A percentile compares a stretch with the other conserved stretches of the same genome.
Evolutionary conservation across 2,888 invertebrate species (phyloP).

Genomic region (Caenorhabditis zanzibari): DNA sequence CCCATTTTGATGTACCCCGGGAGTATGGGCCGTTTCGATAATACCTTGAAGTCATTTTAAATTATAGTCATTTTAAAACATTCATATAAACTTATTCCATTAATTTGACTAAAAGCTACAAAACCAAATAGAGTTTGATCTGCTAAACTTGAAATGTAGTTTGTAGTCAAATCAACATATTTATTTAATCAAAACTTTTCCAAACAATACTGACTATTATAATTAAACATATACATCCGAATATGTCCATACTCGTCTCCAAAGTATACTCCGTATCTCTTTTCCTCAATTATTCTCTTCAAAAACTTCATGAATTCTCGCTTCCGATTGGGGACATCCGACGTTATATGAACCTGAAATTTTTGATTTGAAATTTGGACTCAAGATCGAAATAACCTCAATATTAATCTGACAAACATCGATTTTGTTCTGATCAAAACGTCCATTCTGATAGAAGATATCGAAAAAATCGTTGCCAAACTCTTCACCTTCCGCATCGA

Average conservation of each 20-base stretch:
- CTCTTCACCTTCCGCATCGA: constrained; percentile 37
- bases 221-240: constrained; percentile 40
- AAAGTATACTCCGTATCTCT: constrained; percentile 32
- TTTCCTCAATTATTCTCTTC: constrained; percentile 23
- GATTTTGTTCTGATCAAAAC: constrained; percentile 28
- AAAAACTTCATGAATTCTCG: constrained; percentile 28
- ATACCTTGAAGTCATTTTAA: no score
- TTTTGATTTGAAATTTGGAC: neutral
- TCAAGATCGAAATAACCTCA: neutral
- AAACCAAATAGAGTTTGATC: no score
- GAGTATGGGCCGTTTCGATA: no score
- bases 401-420: constrained; percentile 38
- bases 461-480: constrained; percentile 30
- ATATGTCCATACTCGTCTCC: constrained; percentile 39
- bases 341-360: constrained; percentile 36
- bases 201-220: constrained; percentile 31
- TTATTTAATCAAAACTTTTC: constrained; percentile 34
- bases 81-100: no score
- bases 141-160: no score
- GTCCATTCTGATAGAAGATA: constrained; percentile 27
- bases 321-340: constrained; percentile 22
- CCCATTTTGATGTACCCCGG: no score
- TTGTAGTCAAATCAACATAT: no score
- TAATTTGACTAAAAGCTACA: no score
- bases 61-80: no score